Base-by-base conservation (phyloP, 2,113 vertebrate genomes). In the Cyanoderma ruficeps region DNA sequence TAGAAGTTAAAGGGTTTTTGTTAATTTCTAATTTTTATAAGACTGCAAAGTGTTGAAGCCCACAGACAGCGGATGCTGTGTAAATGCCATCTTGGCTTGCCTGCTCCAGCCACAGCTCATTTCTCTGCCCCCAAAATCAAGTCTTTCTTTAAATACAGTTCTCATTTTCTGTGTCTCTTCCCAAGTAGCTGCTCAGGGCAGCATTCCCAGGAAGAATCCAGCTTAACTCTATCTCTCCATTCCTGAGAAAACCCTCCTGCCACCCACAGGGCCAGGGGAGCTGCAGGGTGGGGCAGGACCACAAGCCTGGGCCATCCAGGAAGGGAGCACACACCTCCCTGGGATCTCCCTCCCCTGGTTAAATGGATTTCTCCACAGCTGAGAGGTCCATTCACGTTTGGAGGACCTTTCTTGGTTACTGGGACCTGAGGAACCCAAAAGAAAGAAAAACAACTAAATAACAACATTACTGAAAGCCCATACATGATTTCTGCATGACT, bases 321-420 rank as follows among this genome's bases (percentile, higher is more conserved):
- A 67, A 63, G 7, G 2, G 5, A 2, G 0, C 24, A 78, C 25
- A 10, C 5, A 56, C 21, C 1, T 71, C 9, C 4, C 2, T 41
- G 42, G 11, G 6, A 52, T 63, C 2, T 17, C 2, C 2, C 13
- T 76, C 7, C 24, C 6, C 19, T 39, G 0, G 2, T 60, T 39
- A 80, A 83, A 53, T 2, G 1, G 3, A 8, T 53, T 22, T 3
- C 17, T 56, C 11, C 33, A n/a, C 4, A 41, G 16, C 13, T 47
- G 13, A 63, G 47, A 31, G 1, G 4, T 23, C 12, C 15, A 30
- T 84, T 65, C 24, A 37, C 5, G 49, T 21, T 10, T 15, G 11
- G 11, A 49, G 25, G 60, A 49, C 4, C 2, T 76, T 33, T 9
- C 15, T 30, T 47, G 9, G 11, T 52, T 35, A 9, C 19, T 24